A percentile compares a stretch with the other conserved stretches of the same genome.
Evolutionary conservation across 2,113 vertebrate genomes (phyloP).

Genomic region (Eretmochelys imbricata): DNA sequence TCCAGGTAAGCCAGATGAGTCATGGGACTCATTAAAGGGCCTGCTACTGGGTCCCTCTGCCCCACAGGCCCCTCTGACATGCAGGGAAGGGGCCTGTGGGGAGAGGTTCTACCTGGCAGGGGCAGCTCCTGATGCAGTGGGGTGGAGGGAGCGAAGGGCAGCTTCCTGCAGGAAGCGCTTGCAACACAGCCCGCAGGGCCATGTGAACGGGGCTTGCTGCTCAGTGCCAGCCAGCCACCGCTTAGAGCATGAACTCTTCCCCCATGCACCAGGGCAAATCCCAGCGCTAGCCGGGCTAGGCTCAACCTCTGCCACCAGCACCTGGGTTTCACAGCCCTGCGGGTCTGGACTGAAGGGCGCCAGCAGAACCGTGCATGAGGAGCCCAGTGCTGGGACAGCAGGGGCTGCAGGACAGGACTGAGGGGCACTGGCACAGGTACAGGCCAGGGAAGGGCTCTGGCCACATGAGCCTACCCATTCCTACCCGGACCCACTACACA

Average conservation of each 20-base stretch:
- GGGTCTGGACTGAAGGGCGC: not conserved
- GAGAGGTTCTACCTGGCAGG: not conserved
- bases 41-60: not conserved
- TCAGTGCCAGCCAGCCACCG: not conserved
- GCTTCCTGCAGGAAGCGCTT: not conserved
- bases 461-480: not conserved
- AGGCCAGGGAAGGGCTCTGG: not conserved
- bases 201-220: not conserved
- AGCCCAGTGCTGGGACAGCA: not conserved
- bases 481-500: not conserved
- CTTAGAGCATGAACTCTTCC: not conserved
- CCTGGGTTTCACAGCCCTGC: not conserved
- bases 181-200: not conserved
- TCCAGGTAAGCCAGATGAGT: not conserved
- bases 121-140: not conserved
- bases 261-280: not conserved
- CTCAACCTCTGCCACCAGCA: not conserved
- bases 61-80: not conserved
- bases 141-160: not conserved
- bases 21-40: not conserved
- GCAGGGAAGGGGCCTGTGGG: not conserved
- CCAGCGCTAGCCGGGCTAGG: not conserved
- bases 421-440: not conserved
- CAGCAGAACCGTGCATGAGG: not conserved
- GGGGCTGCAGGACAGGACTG: not conserved